These are phyloP conservation scores for Triplophysa bombifrons DNA, from an alignment of 2,797 vertebrate species.

Conservation along the genomic window DNA sequence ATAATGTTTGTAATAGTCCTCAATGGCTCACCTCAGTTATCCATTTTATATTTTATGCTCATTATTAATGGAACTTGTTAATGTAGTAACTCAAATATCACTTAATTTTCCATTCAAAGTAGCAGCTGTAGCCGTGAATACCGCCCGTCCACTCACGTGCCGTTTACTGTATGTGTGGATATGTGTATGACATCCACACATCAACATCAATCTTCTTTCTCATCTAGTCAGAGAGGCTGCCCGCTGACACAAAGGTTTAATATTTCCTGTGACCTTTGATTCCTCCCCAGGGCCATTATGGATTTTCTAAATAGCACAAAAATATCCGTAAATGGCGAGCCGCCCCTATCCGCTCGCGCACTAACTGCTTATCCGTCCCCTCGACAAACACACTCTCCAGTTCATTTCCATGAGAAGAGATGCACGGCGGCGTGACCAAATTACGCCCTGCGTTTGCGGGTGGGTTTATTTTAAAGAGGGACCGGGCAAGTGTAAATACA, in stretches of 20 bases:
- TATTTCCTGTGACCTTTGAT: constrained; percentile 42
- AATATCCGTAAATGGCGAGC: constrained; percentile 56
- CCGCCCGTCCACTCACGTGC: no score
- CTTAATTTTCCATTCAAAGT: constrained; percentile 14
- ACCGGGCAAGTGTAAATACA: constrained; percentile 63
- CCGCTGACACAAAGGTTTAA: constrained; percentile 32
- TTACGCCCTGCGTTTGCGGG: constrained; percentile 50
- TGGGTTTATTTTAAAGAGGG: constrained; percentile 51
- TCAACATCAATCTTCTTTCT: background rate
- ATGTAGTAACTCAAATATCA: background rate
- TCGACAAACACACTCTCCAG: constrained; percentile 57
- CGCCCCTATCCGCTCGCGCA: constrained; percentile 29
- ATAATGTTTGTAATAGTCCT: constrained; percentile 9
- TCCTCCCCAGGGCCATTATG: constrained; percentile 36
- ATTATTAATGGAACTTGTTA: background rate
- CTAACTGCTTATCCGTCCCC: constrained; percentile 54
- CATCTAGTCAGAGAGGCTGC: constrained; percentile 49
- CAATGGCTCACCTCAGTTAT: background rate
- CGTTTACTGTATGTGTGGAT: no score
- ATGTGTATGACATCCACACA: constrained; percentile 56
- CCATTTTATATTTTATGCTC: background rate
- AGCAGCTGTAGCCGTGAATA: background rate
- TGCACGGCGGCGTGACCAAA: constrained; percentile 59
- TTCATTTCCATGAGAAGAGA: constrained; percentile 63
- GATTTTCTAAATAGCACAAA: constrained; percentile 41